Evolutionary conservation across 2,797 vertebrate genomes (phyloP), one percentile per base, ranked within the genome.

Genomic region (Aselliscus stoliczkanus): DNA sequence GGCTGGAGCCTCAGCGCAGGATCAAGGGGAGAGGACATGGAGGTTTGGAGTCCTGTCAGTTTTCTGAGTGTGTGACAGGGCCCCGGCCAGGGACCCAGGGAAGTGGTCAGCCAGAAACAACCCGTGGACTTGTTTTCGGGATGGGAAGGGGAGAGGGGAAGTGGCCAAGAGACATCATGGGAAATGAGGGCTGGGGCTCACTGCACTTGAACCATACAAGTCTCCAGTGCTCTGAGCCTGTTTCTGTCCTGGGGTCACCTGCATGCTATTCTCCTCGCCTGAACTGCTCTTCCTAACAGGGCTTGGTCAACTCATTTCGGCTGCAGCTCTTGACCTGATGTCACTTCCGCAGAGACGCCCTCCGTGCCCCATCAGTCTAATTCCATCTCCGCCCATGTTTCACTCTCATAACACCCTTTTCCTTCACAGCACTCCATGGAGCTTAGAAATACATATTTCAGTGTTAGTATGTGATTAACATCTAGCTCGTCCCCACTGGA

Each of bases 21-120:
- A n/a, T 29, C 5, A 29, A 1, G 9, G 1, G 10, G 3, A 20
- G 20, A 8, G 34, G 37, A 18, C 3, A 0, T 1, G 11, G 14
- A 39, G 4, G 29, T 39, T 4, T 60, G 20, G 47, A 72, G 60
- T 7, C 20, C 39, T 15, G 4, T 9, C 39, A 31, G 50, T 44
- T 50, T 8, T 12, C 54, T 31, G 72, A 47, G n/a, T 9, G 44
- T 18, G 20, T 7, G 42, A 37, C 44, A 11, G 25, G 58, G 8
- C 2, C 17, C n/a, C n/a, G 23, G 5, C 31, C 3, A 4, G 31
- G n/a, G 31, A 23, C 17, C 1, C 4, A 31, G n/a, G 11, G 37
- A 58, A 50, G 27, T 17, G 27, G 31, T 34, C 25, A 6, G n/a
- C 18, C 60, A 62, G 72, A 80, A 64, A 10, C 4, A 21, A 37